phyloP scores from a whole-genome alignment of 2,888 invertebrate species.

The Palloptera scutellata region DNA sequence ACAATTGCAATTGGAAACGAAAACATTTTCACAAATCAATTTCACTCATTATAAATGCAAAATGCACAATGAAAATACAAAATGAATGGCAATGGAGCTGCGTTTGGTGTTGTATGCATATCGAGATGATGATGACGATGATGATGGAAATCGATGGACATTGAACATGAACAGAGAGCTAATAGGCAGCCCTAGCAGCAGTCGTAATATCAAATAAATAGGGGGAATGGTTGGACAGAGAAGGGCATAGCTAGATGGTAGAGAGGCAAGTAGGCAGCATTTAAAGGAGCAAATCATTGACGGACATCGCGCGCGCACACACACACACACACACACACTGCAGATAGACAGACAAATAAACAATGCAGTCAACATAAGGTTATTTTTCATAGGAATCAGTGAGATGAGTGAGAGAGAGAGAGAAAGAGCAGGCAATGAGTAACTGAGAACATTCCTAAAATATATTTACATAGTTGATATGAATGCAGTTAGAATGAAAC shows the following conservation, averaged over 20 bases:
- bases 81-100: not conserved
- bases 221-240: too few relatives aligned
- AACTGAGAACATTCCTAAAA: not conserved
- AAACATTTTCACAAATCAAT: conserved; percentile 31
- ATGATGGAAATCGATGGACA: too few relatives aligned
- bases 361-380: conserved; percentile 16
- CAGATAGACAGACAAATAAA: not conserved
- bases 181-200: too few relatives aligned
- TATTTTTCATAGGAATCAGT: conserved; percentile 17
- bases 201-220: too few relatives aligned
- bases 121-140: too few relatives aligned
- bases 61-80: conserved; percentile 15
- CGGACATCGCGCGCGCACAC: not conserved
- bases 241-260: too few relatives aligned
- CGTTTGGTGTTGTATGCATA: too few relatives aligned
- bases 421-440: not conserved
- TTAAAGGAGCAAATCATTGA: too few relatives aligned
- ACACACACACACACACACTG: not conserved
- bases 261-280: too few relatives aligned
- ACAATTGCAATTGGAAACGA: conserved; percentile 22
- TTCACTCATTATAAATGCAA: conserved; percentile 28
- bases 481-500: too few relatives aligned
- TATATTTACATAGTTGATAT: too few relatives aligned
- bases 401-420: not conserved
- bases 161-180: too few relatives aligned